Evolutionary conservation across 1,140 invertebrate species (phyloP).

Genomic region (Sarcophaga peregrina): DNA sequence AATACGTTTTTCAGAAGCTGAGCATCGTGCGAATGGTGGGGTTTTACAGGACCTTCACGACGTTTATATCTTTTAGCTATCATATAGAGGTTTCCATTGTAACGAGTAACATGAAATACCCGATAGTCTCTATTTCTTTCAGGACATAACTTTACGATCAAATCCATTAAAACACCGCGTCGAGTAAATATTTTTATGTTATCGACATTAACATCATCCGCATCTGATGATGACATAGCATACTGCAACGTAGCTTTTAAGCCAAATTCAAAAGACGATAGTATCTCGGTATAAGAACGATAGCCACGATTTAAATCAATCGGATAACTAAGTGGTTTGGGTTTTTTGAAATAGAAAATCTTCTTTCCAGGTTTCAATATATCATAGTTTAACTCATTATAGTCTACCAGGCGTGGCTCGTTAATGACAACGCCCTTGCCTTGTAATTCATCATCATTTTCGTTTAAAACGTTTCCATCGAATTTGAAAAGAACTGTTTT

Average conservation of each 20-base stretch:
- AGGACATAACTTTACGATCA: background rate
- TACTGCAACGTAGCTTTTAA: background rate
- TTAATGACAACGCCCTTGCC: background rate
- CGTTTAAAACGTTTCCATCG: too few relatives aligned
- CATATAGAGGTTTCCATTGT: background rate
- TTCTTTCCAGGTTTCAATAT: background rate
- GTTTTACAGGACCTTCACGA: too few relatives aligned
- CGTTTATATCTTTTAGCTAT: background rate
- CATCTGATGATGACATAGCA: background rate
- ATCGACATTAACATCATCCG: background rate
- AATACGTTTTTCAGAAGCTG: too few relatives aligned
- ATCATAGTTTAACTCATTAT: background rate
- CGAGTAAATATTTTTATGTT: background rate
- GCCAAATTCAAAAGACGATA: background rate
- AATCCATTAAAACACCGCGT: background rate
- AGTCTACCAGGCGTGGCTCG: background rate
- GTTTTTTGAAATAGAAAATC: background rate
- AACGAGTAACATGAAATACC: background rate
- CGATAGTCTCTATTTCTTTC: background rate
- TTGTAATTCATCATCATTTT: background rate
- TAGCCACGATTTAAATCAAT: background rate
- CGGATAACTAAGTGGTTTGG: background rate
- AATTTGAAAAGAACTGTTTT: too few relatives aligned
- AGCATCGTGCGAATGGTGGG: too few relatives aligned
- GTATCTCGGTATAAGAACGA: background rate